Conservation (phyloP, 2,888 invertebrate species). For the Steinernema carpocapsae region DNA sequence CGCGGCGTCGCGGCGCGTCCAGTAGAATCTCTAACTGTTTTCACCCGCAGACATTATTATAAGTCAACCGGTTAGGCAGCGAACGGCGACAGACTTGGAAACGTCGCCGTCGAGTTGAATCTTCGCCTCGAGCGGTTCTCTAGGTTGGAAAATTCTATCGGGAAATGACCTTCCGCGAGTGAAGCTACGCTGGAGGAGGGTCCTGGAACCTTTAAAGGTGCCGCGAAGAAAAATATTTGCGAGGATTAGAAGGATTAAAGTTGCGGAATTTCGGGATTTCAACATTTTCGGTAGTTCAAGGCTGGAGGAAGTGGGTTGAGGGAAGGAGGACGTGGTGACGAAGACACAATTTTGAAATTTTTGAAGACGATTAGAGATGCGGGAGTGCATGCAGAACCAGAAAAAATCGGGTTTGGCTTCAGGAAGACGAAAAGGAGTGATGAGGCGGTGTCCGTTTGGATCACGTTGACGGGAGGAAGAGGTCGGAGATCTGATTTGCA, state of each 20-base stretch:
- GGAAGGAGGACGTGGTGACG: background rate
- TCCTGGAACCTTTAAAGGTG: background rate
- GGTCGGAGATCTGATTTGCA: too few species aligned
- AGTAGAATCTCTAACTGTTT: too few species aligned
- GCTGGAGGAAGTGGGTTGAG: background rate
- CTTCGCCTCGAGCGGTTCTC: background rate
- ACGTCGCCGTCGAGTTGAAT: background rate
- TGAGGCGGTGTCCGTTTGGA: too few species aligned
- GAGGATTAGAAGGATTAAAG: constrained; percentile 4
- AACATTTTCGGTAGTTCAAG: constrained; percentile 7
- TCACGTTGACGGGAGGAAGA: too few species aligned
- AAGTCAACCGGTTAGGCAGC: constrained; percentile 1
- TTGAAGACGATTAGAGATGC: too few species aligned
- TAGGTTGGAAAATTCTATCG: constrained; percentile 12
- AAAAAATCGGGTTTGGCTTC: too few species aligned
- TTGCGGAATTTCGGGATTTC: background rate
- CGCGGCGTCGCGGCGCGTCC: background rate
- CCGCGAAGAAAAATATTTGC: background rate
- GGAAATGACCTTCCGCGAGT: constrained; percentile 6
- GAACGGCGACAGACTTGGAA: constrained; percentile 1
- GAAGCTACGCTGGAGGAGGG: background rate
- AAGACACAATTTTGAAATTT: background rate
- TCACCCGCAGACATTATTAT: background rate
- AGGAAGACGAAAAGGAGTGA: too few species aligned
- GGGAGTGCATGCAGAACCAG: too few species aligned